Base-by-base conservation (phyloP, 2,797 vertebrate species). In the Cheirogaleus major region DNA sequence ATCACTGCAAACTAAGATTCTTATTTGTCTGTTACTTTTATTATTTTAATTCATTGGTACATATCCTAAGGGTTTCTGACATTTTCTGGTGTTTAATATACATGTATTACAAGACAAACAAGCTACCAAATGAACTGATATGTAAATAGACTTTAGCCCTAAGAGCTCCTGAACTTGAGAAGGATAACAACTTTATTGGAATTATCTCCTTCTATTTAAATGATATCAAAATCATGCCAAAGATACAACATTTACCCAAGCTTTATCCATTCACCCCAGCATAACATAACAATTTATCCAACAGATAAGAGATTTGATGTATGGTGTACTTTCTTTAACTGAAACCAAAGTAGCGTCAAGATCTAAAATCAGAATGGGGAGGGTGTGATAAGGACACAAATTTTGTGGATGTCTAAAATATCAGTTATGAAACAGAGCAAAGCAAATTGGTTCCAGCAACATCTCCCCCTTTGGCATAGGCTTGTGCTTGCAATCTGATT, bases 1-100 rank as follows among this genome's bases (percentile, higher is more conserved):
- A 97, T 95, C 18, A 81, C 78, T 67, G 73, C 63, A 96, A 91
- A 32, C 52, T 93, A 67, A 79, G 5, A 88, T 89, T 83, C 3
- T 20, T 97, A 93, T 96, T 97, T 83, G 61, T 88, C 97, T 95
- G 78, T 91, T 96, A 91, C 82, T 98, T 98, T 88, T 73, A 82
- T 82, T 73, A 32, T 76, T 82, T 97, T 96, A 98, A 96, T 97
- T 86, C 93, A 20, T 96, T 48, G 76, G 13, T 93, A 55, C 70
- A 73, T 50, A 91, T 95, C 41, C 65, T 65, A 63, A 93, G 10
- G 48, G 25, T 73, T 91, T 91, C 4, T 63, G 41, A 38, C 30
- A 88, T 82, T 81, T 93, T 83, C 20, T 81, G 14, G 45, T 90
- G 72, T 45, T 63, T 83, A 80, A 84, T 67, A 81, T 65, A 86